Evolutionary conservation across 2,888 invertebrate species (phyloP).

Genomic region (Crioceris asparagi): DNA sequence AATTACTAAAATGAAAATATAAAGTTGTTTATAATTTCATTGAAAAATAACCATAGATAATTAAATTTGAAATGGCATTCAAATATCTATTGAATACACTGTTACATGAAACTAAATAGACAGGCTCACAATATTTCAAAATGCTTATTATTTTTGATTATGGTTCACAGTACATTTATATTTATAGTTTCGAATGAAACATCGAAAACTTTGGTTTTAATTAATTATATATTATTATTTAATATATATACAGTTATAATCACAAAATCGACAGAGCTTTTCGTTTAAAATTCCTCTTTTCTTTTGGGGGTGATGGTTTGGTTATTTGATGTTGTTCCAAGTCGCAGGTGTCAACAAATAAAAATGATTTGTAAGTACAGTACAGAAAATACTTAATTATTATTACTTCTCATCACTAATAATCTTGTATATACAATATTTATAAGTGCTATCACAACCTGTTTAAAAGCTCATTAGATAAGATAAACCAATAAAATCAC

Average conservation of each 20-base stretch:
- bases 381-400: neutral
- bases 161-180: too few relatives aligned
- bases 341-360: neutral
- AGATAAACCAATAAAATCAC: too few relatives aligned
- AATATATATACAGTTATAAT: conserved; percentile 19
- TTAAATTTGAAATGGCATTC: too few relatives aligned
- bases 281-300: conserved; percentile 8
- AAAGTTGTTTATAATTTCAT: too few relatives aligned
- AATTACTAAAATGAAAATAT: too few relatives aligned
- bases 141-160: too few relatives aligned
- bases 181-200: conserved; percentile 12
- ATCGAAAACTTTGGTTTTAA: conserved; percentile 16
- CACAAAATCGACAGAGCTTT: conserved; percentile 17
- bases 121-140: too few relatives aligned
- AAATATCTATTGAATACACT: too few relatives aligned
- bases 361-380: conserved; percentile 1
- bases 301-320: too few relatives aligned
- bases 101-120: too few relatives aligned
- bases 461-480: too few relatives aligned
- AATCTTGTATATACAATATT: conserved; percentile 2
- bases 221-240: conserved; percentile 16
- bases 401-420: neutral
- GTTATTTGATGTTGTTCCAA: conserved; percentile 6
- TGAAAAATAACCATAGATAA: too few relatives aligned
- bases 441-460: conserved; percentile 3